These are phyloP conservation scores for Martes flavigula DNA, from an alignment of 2,797 vertebrate species.

Conservation along the genomic window DNA sequence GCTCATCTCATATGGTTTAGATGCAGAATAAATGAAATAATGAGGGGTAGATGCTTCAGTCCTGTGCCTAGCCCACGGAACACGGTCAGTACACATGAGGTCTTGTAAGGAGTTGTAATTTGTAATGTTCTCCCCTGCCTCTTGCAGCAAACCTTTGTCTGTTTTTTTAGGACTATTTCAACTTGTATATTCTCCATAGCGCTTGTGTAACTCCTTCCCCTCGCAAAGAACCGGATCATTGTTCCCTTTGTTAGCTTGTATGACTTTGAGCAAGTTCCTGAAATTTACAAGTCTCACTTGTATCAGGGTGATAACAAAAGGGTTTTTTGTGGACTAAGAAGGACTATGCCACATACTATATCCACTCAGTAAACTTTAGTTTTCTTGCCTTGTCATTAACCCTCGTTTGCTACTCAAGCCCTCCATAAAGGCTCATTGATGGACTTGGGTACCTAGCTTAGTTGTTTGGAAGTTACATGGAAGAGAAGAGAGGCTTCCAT, in stretches of 20 bases:
- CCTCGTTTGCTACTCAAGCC: neutral
- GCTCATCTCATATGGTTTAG: neutral
- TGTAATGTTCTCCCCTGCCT: neutral
- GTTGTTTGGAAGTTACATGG: neutral
- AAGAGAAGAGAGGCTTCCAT: neutral
- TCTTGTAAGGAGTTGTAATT: no score
- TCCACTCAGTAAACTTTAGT: neutral
- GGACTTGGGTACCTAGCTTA: neutral
- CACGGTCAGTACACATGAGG: neutral
- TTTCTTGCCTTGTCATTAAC: neutral
- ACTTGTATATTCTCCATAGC: no score
- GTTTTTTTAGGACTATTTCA: neutral
- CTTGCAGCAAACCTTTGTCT: neutral
- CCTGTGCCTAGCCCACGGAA: neutral
- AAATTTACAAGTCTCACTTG: neutral
- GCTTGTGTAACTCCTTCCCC: neutral
- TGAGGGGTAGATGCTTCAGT: neutral
- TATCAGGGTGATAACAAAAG: neutral
- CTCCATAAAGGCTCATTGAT: neutral
- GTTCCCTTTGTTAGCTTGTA: neutral
- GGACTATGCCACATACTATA: neutral
- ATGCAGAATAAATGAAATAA: neutral
- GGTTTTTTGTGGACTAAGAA: neutral
- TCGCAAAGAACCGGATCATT: neutral
- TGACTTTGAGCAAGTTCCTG: neutral